Evolutionary conservation across 1,140 invertebrate genomes (phyloP), one percentile per base, ranked within the genome.

Genomic region (Drosophila carrolli): DNA sequence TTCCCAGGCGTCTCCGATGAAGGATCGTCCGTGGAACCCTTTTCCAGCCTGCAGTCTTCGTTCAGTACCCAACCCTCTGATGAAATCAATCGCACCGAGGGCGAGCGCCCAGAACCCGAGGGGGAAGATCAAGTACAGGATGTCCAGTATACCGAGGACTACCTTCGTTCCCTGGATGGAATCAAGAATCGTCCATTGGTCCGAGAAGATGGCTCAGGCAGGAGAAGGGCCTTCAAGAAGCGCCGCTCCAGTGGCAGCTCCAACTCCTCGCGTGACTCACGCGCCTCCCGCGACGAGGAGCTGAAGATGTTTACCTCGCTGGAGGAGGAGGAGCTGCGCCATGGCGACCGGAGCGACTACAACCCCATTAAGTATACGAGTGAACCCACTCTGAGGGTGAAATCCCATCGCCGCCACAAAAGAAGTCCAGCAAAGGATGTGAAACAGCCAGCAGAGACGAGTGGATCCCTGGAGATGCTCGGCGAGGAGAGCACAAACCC

Each of bases 291-390:
- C 16, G 94, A 95, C 63, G 94, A 95, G 71, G 94, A 94, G 83
- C 83, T 94, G 19, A 93, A 93, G 84, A 93, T 94, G 91, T 94
- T 94, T 63, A 94, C 94, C 54, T 94, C 94, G 43, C 92, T 94
- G 56, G 94, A 94, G 82, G 94, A 94, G 86, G 93, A 93, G 63
- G 94, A 95, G 72, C 93, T 94, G 60, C 62, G 74, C 0, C 80
- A 88, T 6, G 89, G 89, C 43, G 86, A 86, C 9, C 76, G 75
- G 23, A 70, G 74, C 0, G 91, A 92, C 14, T 92, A 91, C 40
- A 90, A 86, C 51, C 90, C 89, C 11, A 91, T 92, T 14, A 88
- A 88, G 48, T 92, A 92, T n/a, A 75, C 75, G 5, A 90, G 75
- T 32, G 91, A 92, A 23, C 84, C 81, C 0, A 73, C 75, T 5